Evolutionary conservation across 2,888 invertebrate genomes (phyloP).

Genomic region (Cryptocephalus moraei): DNA sequence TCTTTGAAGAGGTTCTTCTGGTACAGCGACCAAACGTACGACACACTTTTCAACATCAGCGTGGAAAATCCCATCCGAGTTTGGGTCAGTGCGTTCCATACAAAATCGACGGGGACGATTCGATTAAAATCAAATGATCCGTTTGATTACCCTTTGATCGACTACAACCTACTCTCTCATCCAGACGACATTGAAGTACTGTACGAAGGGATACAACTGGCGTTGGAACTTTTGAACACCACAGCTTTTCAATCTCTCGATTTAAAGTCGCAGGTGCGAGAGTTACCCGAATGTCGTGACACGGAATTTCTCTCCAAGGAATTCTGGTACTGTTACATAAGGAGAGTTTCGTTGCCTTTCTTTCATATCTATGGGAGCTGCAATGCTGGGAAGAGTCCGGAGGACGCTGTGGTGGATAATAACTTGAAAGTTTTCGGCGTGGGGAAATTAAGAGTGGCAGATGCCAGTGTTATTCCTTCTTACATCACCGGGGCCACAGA

Average conservation of each 20-base stretch:
- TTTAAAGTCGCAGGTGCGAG: constrained; percentile 24
- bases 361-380: constrained; percentile 59
- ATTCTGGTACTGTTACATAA: constrained; percentile 55
- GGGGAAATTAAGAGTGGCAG: constrained; percentile 47
- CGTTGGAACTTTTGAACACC: constrained; percentile 37
- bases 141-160: constrained; percentile 43
- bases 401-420: constrained; percentile 52
- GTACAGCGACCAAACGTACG: constrained; percentile 19
- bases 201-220: constrained; percentile 40
- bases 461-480: constrained; percentile 52
- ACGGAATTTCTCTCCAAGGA: constrained; percentile 36
- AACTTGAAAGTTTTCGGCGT: constrained; percentile 50
- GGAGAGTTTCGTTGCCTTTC: constrained; percentile 25
- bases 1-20: constrained; percentile 10
- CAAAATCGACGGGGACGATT: constrained; percentile 49
- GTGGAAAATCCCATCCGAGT: constrained; percentile 9
- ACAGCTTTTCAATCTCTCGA: constrained; percentile 42
- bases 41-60: constrained; percentile 34
- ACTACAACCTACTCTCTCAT: constrained; percentile 53
- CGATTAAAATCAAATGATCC: constrained; percentile 22
- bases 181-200: constrained; percentile 42
- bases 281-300: constrained; percentile 35
- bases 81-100: constrained; percentile 20
- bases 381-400: constrained; percentile 22
- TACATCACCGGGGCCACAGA: background rate